These are phyloP conservation scores for Syndactyla subalaris DNA, from an alignment of 2,797 vertebrate species.

Conservation along the genomic window DNA sequence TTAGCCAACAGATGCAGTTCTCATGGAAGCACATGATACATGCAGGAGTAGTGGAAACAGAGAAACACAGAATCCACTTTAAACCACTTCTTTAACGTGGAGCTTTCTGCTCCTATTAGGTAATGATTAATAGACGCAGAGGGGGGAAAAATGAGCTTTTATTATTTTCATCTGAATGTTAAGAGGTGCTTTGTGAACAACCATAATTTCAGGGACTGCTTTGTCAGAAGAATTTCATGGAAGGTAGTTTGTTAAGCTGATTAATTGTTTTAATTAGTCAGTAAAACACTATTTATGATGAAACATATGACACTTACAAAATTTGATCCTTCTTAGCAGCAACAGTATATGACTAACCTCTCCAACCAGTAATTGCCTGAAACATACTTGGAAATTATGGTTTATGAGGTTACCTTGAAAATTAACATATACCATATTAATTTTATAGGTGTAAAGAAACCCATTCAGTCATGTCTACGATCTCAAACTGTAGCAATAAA, in stretches of 20 bases:
- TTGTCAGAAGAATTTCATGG: slow-evolving; percentile 64
- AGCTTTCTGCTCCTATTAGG: slow-evolving; percentile 64
- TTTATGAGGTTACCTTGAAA: slow-evolving; percentile 52
- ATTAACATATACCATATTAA: slow-evolving; percentile 37
- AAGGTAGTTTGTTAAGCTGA: slow-evolving; percentile 68
- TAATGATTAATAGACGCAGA: slow-evolving; percentile 72
- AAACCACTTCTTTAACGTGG: slow-evolving; percentile 41
- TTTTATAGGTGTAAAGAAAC: slow-evolving; percentile 20
- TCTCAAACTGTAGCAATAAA: slow-evolving; percentile 24
- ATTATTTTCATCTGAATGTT: slow-evolving; percentile 68
- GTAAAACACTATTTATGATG: slow-evolving; percentile 61
- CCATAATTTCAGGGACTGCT: slow-evolving; percentile 50
- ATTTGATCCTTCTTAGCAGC: slow-evolving; percentile 52
- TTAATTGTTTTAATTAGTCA: slow-evolving; percentile 73
- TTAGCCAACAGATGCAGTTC: slow-evolving; percentile 50
- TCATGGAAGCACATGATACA: slow-evolving; percentile 24
- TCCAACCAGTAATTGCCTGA: slow-evolving; percentile 20
- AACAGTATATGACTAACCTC: slow-evolving; percentile 23
- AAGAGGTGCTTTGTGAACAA: slow-evolving; percentile 61
- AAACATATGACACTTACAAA: slow-evolving; percentile 52
- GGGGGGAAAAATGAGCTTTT: background rate
- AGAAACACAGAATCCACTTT: slow-evolving; percentile 35
- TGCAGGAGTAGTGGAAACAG: background rate
- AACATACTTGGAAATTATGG: background rate
- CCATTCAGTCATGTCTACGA: background rate